These are phyloP conservation scores for Cetonia aurata DNA, from an alignment of 2,888 invertebrate species.

Conservation along the genomic window DNA sequence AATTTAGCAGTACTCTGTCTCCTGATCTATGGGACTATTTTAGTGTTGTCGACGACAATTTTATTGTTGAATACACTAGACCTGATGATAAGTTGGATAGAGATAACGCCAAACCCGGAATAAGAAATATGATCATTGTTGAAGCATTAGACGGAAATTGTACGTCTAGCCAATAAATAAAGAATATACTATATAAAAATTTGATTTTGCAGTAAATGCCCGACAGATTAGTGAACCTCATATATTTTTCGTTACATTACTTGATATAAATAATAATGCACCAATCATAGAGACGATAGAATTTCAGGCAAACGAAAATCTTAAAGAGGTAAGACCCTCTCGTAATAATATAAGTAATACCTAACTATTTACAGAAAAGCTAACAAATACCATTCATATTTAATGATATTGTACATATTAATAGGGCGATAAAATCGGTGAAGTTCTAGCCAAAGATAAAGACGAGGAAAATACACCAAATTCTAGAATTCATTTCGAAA, in stretches of 20 bases:
- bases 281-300: slow-evolving; percentile 66
- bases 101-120: slow-evolving; percentile 68
- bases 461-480: slow-evolving; percentile 69
- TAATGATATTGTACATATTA: slow-evolving; percentile 32
- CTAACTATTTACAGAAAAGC: not conserved
- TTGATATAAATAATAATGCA: slow-evolving; percentile 74
- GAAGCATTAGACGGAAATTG: slow-evolving; percentile 15
- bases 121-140: slow-evolving; percentile 63
- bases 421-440: slow-evolving; percentile 52
- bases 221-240: not conserved
- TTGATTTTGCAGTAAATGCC: slow-evolving; percentile 1
- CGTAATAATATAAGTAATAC: not conserved
- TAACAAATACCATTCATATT: slow-evolving; percentile 13
- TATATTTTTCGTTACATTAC: slow-evolving; percentile 66
- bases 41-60: slow-evolving; percentile 67
- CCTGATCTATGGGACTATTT: slow-evolving; percentile 68
- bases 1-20: slow-evolving; percentile 65
- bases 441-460: slow-evolving; percentile 68
- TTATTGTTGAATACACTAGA: slow-evolving; percentile 67
- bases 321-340: slow-evolving; percentile 8
- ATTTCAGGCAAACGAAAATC: slow-evolving; percentile 16
- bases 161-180: not conserved
- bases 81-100: slow-evolving; percentile 67
- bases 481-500: slow-evolving; percentile 55
- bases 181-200: not conserved